Conservation (phyloP, 2,113 vertebrate species). For the Benthochromis sp. region DNA sequence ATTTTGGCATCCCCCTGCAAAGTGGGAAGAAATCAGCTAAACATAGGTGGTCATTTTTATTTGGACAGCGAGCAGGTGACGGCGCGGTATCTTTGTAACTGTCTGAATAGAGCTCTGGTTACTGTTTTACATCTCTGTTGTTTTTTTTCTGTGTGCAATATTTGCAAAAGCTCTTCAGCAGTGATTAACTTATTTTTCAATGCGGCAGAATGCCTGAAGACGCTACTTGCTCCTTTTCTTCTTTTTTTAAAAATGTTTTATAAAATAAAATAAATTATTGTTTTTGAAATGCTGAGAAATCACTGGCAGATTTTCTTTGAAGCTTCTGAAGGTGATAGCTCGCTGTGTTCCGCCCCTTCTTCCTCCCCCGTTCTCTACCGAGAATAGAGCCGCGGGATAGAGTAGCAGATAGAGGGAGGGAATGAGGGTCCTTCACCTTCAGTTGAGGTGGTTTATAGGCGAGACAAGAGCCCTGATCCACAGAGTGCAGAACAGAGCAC, state of each 20-base stretch:
- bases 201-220: not conserved
- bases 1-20: not conserved
- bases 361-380: not conserved
- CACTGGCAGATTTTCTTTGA: not conserved
- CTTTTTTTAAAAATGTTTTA: not conserved
- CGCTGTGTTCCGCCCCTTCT: not conserved
- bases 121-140: slow-evolving; percentile 8
- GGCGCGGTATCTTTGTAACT: not conserved
- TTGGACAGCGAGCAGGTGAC: not conserved
- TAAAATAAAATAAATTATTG: not conserved
- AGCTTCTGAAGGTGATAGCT: not conserved
- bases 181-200: not conserved
- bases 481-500: not conserved
- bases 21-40: not conserved
- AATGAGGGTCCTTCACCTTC: slow-evolving; percentile 43
- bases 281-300: not conserved
- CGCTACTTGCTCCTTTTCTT: not conserved
- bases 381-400: not conserved
- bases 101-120: not conserved
- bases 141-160: slow-evolving; percentile 11
- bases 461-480: slow-evolving; percentile 30
- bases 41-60: not conserved
- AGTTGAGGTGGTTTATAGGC: slow-evolving; percentile 40
- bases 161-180: slow-evolving; percentile 9
- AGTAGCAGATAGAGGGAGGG: slow-evolving; percentile 9